A percentile compares a stretch with the other conserved stretches of the same genome.
Evolutionary conservation across 2,113 vertebrate species (phyloP).

Genomic region (Paracyprichromis sp.): DNA sequence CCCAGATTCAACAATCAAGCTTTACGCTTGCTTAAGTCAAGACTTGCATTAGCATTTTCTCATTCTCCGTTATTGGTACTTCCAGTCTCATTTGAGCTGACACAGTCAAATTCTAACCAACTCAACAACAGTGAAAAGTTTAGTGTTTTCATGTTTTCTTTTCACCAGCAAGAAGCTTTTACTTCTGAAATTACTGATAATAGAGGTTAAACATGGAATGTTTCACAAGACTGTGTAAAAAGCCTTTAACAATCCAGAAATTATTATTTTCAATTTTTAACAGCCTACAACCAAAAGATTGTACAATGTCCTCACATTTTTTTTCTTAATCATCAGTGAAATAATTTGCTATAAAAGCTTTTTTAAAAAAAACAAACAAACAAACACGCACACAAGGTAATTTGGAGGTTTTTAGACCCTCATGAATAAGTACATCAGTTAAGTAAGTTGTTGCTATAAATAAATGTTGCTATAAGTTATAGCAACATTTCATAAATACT

Average conservation of each 20-base stretch:
- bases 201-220: background rate
- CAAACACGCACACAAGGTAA: background rate
- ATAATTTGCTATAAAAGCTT: background rate
- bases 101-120: background rate
- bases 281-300: background rate
- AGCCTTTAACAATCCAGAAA: background rate
- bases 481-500: background rate
- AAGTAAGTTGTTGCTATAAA: no score
- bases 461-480: background rate
- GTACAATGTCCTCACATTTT: background rate
- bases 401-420: background rate
- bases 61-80: background rate
- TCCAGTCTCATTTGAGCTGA: background rate
- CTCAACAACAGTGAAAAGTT: background rate
- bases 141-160: background rate
- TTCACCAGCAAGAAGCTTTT: background rate
- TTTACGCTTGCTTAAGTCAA: background rate
- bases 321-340: background rate
- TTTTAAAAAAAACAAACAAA: background rate
- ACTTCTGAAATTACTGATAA: background rate
- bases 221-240: background rate
- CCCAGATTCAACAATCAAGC: conserved; percentile 43
- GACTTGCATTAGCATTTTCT: conserved; percentile 1
- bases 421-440: background rate
- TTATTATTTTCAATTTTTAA: background rate